Evolutionary conservation across 2,888 invertebrate genomes (phyloP), one percentile per base, ranked within the genome.

Genomic region (Amitus sp.): DNA sequence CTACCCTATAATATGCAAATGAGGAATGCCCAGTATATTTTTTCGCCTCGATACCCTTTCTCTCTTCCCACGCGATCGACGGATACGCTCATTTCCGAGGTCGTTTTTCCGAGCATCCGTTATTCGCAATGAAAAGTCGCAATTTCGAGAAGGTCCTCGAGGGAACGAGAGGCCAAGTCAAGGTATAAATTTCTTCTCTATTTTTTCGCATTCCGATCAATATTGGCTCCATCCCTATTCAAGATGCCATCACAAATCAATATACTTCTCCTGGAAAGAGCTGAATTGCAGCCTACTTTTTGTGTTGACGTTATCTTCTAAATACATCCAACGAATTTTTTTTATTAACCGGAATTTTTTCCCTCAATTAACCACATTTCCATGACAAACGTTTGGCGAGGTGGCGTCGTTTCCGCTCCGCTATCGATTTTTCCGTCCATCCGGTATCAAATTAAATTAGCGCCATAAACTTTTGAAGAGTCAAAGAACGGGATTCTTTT

Each of bases 1-100:
- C 53, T 58, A 51, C 65, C 70, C 65, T 66, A 68, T 73, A 75
- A 73, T 73, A 74, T 73, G 73, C 68, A 73, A 74, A 75, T 73
- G 70, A 73, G 70, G 68, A 67, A 70, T 67, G 58, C 62, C 64
- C 60, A 64, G 61, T n/a, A 50, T 53, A 59, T 62, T 69, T 68
- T 62, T 58, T 58, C 50, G 48, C 48, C 33, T 54, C 45, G 39
- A 39, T 13, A 18, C 39, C 7, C 17, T 2, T 10, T 17, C 18
- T 4, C 10, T 40, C 19, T 17, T 13, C 6, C 2, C 34, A n/a
- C 13, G n/a, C 34, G 13, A 34, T 34, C 13, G 3, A 39, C 39
- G 39, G 17, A 39, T 39, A 39, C 39, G 39, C 4, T 23, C 23
- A 23, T 23, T 23, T 23, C 3, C 3, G 23, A 23, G 7, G 3